Evolutionary conservation across 1,140 invertebrate species (phyloP), one percentile per base, ranked within the genome.

Genomic region (Aplysia californica): DNA sequence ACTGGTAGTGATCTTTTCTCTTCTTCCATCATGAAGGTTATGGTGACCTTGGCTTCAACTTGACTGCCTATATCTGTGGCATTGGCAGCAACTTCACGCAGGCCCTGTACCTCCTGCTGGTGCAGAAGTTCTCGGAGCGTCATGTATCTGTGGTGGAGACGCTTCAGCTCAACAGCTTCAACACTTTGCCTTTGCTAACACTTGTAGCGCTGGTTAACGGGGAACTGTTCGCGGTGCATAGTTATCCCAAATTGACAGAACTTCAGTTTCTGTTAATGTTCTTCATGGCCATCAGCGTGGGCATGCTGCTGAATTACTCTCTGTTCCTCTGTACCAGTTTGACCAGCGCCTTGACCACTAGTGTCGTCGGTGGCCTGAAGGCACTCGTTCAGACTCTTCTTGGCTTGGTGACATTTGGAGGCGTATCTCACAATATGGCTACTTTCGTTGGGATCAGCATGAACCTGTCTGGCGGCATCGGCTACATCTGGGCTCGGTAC

Each of bases 331-430:
- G 91, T 79, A 91, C 91, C 0, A 87, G 86, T 65, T 80, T 90
- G 58, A 92, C 90, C 29, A 91, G 90, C 20, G 91, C 91, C 1
- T 81, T 92, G 50, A 92, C 91, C 0, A 91, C 91, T 1, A 90
- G 89, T 79, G 83, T 92, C 21, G 89, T 91, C 3, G 91, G 90
- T 2, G 89, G 91, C 0, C 68, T 90, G 5, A 92, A 91, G 79
- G 88, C 87, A 36, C 80, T 91, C 20, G 74, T 90, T 18, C 91
- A 92, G 83, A 92, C 91, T 41, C 41, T 91, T 5, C 80, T 92
- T 41, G 91, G 91, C 10, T 87, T 92, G 70, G 89, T 91, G 70
- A 87, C 89, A 2, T 92, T 92, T 85, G 91, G 90, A 6, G 91
- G 91, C 4, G 86, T 91, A 20, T 86, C 84, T 66, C 79, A 86